Conservation (phyloP, 1,140 invertebrate species). For the Cephus cinctus region DNA sequence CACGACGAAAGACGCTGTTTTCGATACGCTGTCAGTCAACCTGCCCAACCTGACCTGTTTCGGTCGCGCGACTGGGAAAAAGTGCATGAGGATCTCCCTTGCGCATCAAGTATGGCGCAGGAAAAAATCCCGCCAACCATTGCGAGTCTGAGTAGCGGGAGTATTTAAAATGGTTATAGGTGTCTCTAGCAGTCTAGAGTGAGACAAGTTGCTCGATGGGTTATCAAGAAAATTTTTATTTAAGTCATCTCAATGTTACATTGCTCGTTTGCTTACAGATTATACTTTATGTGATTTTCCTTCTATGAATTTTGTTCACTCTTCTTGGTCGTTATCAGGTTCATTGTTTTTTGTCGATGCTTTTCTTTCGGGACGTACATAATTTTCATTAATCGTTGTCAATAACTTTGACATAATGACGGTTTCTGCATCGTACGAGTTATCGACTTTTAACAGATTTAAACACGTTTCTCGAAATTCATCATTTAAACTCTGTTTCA, state of each 20-base stretch:
- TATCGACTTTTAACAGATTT: conserved; percentile 19
- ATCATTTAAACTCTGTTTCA: conserved; percentile 32
- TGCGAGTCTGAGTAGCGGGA: conserved; percentile 9
- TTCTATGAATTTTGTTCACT: too few species aligned
- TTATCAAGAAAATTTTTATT: too few species aligned
- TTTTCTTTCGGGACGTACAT: conserved; percentile 2
- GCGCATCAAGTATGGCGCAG: conserved; percentile 20
- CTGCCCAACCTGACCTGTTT: conserved; percentile 29
- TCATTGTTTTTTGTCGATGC: too few species aligned
- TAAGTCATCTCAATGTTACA: too few species aligned
- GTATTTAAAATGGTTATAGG: conserved; percentile 8
- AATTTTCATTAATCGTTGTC: conserved; percentile 25
- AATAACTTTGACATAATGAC: conserved; percentile 24
- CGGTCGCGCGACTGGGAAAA: conserved; percentile 4
- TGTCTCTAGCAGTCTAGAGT: too few species aligned
- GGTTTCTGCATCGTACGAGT: conserved; percentile 17
- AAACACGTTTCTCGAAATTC: conserved; percentile 34
- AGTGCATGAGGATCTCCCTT: not conserved
- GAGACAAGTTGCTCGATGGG: too few species aligned
- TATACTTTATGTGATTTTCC: too few species aligned
- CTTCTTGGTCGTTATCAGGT: too few species aligned
- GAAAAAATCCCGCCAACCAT: conserved; percentile 2
- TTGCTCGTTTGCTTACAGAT: too few species aligned
- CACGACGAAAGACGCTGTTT: conserved; percentile 17
- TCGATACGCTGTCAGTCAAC: conserved; percentile 21